Evolutionary conservation across 1,140 invertebrate genomes (phyloP).

Genomic region (honey bee (Apis mellifera)): Amel_HAv3.1 CM009937.2:8802501-8803000

Average conservation of each 20-base stretch:
- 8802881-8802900: not conserved
- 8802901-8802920: conserved; percentile 22
- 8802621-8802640: conserved; percentile 31
- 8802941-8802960: conserved; percentile 44
- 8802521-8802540: conserved; percentile 28
- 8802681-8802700: conserved; percentile 37
- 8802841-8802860: conserved; percentile 28
- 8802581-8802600: conserved; percentile 42
- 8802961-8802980: conserved; percentile 40
- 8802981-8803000: not conserved
- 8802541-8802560: conserved; percentile 46
- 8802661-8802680: conserved; percentile 27
- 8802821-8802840: conserved; percentile 31
- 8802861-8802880: not conserved
- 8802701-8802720: conserved; percentile 27
- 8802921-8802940: conserved; percentile 15
- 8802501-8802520: conserved; percentile 16
- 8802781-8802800: conserved; percentile 25
- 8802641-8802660: conserved; percentile 32
- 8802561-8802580: conserved; percentile 11
- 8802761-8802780: conserved; percentile 40
- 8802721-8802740: conserved; percentile 12
- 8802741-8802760: conserved; percentile 37
- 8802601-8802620: conserved; percentile 22
- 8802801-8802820: conserved; percentile 14